Evolutionary conservation across 2,888 invertebrate species (phyloP).

Genomic region (Agriopis marginaria): DNA sequence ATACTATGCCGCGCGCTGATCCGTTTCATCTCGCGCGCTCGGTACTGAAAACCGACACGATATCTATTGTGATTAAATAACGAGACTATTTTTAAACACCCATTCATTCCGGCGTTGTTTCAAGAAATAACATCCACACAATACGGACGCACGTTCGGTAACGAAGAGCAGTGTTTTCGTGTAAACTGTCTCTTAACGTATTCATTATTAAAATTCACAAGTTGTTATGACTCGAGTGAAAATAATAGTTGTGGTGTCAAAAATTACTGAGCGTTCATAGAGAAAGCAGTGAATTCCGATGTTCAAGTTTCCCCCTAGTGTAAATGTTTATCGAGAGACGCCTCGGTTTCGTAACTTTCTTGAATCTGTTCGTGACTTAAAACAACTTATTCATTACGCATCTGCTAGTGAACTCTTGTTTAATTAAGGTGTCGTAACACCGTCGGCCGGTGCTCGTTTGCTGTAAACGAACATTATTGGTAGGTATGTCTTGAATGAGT

Average conservation of each 20-base stretch:
- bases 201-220: constrained; percentile 31
- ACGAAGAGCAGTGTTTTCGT: constrained; percentile 13
- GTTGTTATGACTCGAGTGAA: constrained; percentile 46
- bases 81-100: constrained; percentile 62
- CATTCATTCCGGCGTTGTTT: constrained; percentile 42
- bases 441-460: constrained; percentile 33
- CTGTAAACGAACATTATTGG: constrained; percentile 38
- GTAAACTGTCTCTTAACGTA: constrained; percentile 21
- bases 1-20: constrained; percentile 68
- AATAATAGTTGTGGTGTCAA: constrained; percentile 51
- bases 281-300: constrained; percentile 71
- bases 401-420: constrained; percentile 43
- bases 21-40: constrained; percentile 66
- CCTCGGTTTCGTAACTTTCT: constrained; percentile 62
- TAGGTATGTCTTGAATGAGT: constrained; percentile 36
- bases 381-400: constrained; percentile 49
- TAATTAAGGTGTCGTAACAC: constrained; percentile 37
- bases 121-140: constrained; percentile 13
- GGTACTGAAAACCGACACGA: constrained; percentile 69
- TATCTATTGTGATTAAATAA: constrained; percentile 62
- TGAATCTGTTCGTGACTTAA: constrained; percentile 52
- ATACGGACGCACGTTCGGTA: constrained; percentile 1
- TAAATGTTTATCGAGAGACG: constrained; percentile 63
- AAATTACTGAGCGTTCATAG: constrained; percentile 56
- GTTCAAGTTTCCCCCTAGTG: constrained; percentile 58